These are phyloP conservation scores for Megaleporinus macrocephalus DNA, from an alignment of 2,113 vertebrate genomes.

Conservation along the genomic window DNA sequence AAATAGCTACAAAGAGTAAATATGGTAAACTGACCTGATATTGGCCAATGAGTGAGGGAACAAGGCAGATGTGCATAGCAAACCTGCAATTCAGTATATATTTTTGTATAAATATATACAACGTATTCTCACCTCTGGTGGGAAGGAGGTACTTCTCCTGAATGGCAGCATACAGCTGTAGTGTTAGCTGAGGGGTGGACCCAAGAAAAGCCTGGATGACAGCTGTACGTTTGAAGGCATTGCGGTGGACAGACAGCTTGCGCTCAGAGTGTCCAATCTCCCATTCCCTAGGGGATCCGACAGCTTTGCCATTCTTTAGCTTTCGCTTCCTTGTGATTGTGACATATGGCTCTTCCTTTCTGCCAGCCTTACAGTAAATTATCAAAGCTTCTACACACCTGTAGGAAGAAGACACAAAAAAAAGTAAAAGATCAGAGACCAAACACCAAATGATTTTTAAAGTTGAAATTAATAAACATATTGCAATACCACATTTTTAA, in stretches of 20 bases:
- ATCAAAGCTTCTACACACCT: slow-evolving; percentile 94
- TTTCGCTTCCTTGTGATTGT: slow-evolving; percentile 89
- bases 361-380: slow-evolving; percentile 85
- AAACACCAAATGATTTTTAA: no score
- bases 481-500: no score
- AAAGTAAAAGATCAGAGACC: not conserved
- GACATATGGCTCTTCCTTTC: slow-evolving; percentile 88
- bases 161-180: slow-evolving; percentile 92
- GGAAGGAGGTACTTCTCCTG: slow-evolving; percentile 85
- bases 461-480: no score
- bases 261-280: slow-evolving; percentile 90
- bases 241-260: slow-evolving; percentile 85
- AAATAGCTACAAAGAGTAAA: no score
- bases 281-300: slow-evolving; percentile 83
- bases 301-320: slow-evolving; percentile 77
- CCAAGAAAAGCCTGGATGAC: slow-evolving; percentile 97
- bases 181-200: slow-evolving; percentile 93
- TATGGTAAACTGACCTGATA: no score
- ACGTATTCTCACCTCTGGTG: slow-evolving; percentile 79
- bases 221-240: slow-evolving; percentile 93
- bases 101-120: no score
- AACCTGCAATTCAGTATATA: not conserved
- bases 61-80: not conserved
- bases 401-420: slow-evolving; percentile 26
- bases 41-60: no score